A percentile compares a stretch with the other conserved stretches of the same genome.
phyloP scores from a whole-genome alignment of 1,140 invertebrate species.

The Brachionus rotundiformis region DNA sequence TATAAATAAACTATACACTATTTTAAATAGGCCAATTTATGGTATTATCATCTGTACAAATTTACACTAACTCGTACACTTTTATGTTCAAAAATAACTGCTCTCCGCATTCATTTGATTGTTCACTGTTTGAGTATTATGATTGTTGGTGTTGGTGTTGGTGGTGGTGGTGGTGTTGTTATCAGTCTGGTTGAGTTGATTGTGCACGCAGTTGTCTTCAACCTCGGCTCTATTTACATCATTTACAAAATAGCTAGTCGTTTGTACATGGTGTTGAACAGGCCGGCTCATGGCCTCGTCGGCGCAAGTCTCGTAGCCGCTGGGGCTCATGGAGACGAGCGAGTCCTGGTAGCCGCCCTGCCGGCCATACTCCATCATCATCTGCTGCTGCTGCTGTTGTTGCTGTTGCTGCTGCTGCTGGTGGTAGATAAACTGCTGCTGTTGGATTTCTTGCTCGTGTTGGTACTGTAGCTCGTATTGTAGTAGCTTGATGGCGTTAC shows the following conservation, averaged over 20 bases:
- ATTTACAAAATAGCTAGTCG: conserved; percentile 38
- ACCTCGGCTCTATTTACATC: conserved; percentile 46
- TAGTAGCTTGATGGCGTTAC: conserved; percentile 35
- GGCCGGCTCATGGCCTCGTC: not conserved
- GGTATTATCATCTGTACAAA: not conserved
- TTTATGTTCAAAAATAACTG: not conserved
- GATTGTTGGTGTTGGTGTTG: no score
- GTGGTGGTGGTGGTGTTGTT: no score
- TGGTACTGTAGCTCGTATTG: conserved; percentile 46
- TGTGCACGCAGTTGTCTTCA: no score
- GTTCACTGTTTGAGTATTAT: conserved; percentile 46
- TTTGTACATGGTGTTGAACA: not conserved
- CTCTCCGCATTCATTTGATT: not conserved
- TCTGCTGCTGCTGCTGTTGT: conserved; percentile 7
- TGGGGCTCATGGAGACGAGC: not conserved
- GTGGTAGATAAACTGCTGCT: not conserved
- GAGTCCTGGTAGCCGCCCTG: not conserved
- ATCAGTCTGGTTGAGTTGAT: conserved; percentile 20
- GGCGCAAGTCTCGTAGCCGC: conserved; percentile 21
- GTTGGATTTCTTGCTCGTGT: conserved; percentile 38
- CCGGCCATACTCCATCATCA: not conserved
- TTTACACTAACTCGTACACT: not conserved
- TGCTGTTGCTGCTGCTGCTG: conserved; percentile 21
- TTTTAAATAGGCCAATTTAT: conserved; percentile 19
- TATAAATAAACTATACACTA: not conserved